Conservation (phyloP, 2,113 vertebrate species). For the Alligator sinensis region DNA sequence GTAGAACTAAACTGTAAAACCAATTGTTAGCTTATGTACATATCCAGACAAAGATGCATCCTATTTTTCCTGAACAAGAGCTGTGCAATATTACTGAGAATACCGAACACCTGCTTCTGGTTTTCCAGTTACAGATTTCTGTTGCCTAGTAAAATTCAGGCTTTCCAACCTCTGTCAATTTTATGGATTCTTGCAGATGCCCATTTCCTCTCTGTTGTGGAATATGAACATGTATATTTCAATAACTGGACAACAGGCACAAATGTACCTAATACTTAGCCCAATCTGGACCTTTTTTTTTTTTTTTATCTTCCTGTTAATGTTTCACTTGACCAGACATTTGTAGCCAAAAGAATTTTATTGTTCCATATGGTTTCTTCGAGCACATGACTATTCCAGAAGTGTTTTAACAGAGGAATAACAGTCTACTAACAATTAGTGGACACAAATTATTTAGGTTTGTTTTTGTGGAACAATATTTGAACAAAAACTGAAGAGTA, state of each 20-base stretch:
- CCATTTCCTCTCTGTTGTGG: constrained; percentile 30
- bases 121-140: constrained; percentile 63
- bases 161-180: constrained; percentile 60
- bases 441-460: constrained; percentile 48
- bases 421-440: constrained; percentile 28
- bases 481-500: constrained; percentile 55
- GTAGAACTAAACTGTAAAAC: neutral
- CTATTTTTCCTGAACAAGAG: constrained; percentile 57
- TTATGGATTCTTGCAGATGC: constrained; percentile 59
- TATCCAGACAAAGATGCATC: neutral
- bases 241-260: constrained; percentile 60
- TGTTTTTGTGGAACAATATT: constrained; percentile 46
- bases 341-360: constrained; percentile 55
- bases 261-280: constrained; percentile 51
- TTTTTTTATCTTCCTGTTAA: constrained; percentile 65
- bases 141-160: constrained; percentile 50
- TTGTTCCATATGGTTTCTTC: constrained; percentile 64
- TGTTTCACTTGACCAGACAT: constrained; percentile 71
- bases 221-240: constrained; percentile 29
- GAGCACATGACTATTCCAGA: constrained; percentile 50
- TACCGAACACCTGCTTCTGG: constrained; percentile 65
- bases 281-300: constrained; percentile 54
- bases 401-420: constrained; percentile 28
- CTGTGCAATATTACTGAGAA: constrained; percentile 37
- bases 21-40: neutral